Evolutionary conservation across 2,888 invertebrate species (phyloP).

Genomic region (Eupithecia inturbata): DNA sequence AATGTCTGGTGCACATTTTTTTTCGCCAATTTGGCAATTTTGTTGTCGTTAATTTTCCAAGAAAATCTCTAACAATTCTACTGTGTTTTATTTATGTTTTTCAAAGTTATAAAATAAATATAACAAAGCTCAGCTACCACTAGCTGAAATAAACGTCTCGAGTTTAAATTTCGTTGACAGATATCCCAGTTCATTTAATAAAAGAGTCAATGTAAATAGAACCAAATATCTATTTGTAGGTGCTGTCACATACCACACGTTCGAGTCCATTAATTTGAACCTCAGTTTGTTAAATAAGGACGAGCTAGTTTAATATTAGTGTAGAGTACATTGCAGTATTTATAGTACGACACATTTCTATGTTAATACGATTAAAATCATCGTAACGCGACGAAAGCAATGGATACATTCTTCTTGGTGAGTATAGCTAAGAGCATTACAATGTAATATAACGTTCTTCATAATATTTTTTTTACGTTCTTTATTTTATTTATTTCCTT

Average conservation of each 20-base stretch:
- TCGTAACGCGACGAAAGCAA: no score
- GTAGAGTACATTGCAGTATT: slow-evolving; percentile 8
- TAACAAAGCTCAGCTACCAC: background rate
- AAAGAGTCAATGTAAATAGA: background rate
- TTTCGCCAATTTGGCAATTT: background rate
- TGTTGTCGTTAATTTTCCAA: background rate
- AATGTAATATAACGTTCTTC: no score
- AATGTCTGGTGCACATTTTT: background rate
- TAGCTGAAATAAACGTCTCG: background rate
- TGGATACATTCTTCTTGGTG: no score
- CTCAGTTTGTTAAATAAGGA: slow-evolving; percentile 15
- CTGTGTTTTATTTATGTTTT: background rate
- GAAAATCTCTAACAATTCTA: background rate
- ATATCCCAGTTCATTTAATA: background rate
- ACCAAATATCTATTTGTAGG: background rate
- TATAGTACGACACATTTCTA: slow-evolving; percentile 11
- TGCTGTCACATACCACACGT: background rate
- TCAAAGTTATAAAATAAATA: background rate
- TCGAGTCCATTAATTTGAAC: slow-evolving; percentile 18
- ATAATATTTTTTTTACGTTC: no score
- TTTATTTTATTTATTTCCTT: no score
- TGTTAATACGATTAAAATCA: background rate
- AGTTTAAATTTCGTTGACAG: background rate
- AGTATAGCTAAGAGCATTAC: no score
- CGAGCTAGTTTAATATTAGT: slow-evolving; percentile 25